A percentile compares a stretch with the other conserved stretches of the same genome.
phyloP scores from a whole-genome alignment of 2,888 invertebrate species.

The Melanostoma mellinum region DNA sequence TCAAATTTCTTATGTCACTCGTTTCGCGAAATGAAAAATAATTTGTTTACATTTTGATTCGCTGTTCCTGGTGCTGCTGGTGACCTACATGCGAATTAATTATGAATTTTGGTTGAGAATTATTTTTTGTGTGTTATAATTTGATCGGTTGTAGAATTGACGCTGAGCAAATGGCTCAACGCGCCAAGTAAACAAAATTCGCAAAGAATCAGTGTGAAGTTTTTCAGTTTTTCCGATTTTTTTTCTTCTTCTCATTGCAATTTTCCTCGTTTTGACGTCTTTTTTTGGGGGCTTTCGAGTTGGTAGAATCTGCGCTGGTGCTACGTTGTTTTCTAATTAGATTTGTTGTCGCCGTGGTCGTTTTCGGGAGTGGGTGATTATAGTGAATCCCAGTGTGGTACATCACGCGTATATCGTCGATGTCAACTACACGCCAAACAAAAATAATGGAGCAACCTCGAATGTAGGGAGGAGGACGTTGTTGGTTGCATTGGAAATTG shows the following conservation, averaged over 20 bases:
- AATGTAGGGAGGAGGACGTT: conserved; percentile 30
- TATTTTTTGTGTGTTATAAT: conserved; percentile 24
- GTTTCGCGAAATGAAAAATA: conserved; percentile 63
- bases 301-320: conserved; percentile 47
- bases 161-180: conserved; percentile 26
- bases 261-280: conserved; percentile 3
- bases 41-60: conserved; percentile 75
- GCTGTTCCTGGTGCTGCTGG: conserved; percentile 71
- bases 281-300: conserved; percentile 29
- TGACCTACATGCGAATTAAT: conserved; percentile 72
- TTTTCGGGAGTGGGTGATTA: conserved; percentile 26
- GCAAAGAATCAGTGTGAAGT: conserved; percentile 25
- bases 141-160: conserved; percentile 41
- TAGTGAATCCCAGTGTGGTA: conserved; percentile 45
- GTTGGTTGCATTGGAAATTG: conserved; percentile 43
- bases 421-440: conserved; percentile 39
- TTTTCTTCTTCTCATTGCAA: conserved; percentile 9
- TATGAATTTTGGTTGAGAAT: conserved; percentile 62
- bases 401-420: conserved; percentile 42
- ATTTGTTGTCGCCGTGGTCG: conserved; percentile 54
- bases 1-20: conserved; percentile 68
- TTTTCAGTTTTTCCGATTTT: conserved; percentile 13
- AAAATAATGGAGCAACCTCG: conserved; percentile 49
- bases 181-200: conserved; percentile 61
- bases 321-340: conserved; percentile 68